phyloP scores from a whole-genome alignment of 2,888 invertebrate species.

The Tiliacea citrago region DNA sequence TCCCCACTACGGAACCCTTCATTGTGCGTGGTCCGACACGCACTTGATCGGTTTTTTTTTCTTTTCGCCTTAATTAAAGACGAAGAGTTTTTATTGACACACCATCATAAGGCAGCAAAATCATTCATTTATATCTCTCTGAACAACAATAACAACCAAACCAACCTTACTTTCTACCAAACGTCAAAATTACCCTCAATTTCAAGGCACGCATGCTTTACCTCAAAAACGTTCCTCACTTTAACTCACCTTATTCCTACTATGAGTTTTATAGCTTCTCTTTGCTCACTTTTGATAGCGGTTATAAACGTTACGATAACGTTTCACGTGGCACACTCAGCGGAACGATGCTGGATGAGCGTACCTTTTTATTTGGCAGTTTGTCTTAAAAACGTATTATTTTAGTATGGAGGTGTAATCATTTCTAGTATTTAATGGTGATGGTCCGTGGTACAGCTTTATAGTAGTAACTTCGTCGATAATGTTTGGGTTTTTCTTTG shows the following conservation, averaged over 20 bases:
- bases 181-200: slow-evolving; percentile 47
- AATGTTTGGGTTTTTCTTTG: slow-evolving; percentile 34
- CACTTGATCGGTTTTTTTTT: neutral
- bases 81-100: neutral
- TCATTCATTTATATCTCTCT: neutral
- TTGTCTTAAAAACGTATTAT: slow-evolving; percentile 77
- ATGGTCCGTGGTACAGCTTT: slow-evolving; percentile 56
- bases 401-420: slow-evolving; percentile 65
- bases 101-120: neutral
- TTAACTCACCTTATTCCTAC: slow-evolving; percentile 45
- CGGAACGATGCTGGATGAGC: slow-evolving; percentile 63
- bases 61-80: neutral
- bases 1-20: too few relatives aligned
- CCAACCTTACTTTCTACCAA: neutral
- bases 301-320: slow-evolving; percentile 82
- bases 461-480: slow-evolving; percentile 48
- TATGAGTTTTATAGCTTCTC: slow-evolving; percentile 70
- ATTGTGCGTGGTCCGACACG: too few relatives aligned
- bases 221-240: slow-evolving; percentile 35
- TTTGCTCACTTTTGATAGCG: slow-evolving; percentile 77
- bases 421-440: slow-evolving; percentile 73
- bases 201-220: slow-evolving; percentile 51
- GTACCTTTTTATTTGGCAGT: slow-evolving; percentile 78
- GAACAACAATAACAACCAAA: neutral
- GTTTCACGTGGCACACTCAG: slow-evolving; percentile 66